Evolutionary conservation across 2,797 vertebrate genomes (phyloP).

Genomic region (Octomys mimax): DNA sequence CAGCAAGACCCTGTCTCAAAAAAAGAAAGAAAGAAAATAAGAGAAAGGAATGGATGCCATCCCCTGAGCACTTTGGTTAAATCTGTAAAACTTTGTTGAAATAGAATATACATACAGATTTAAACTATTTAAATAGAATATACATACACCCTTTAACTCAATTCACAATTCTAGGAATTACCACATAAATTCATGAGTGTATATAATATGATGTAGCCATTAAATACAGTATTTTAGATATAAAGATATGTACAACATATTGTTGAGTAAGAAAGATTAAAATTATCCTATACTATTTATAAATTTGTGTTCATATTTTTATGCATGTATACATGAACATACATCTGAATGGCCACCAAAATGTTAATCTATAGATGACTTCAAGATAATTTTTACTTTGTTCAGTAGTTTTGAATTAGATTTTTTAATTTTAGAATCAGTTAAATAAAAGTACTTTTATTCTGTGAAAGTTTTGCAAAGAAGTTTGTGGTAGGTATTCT

Average conservation of each 20-base stretch:
- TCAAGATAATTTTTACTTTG: slow-evolving; percentile 13
- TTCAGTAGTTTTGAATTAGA: background rate
- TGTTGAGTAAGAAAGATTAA: slow-evolving; percentile 3
- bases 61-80: background rate
- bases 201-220: background rate
- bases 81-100: background rate
- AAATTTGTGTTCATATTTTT: slow-evolving; percentile 40
- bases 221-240: slow-evolving; percentile 43
- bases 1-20: background rate
- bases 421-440: background rate
- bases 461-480: slow-evolving; percentile 25
- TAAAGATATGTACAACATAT: background rate
- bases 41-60: background rate
- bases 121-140: no score
- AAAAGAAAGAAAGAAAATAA: background rate
- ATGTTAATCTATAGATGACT: slow-evolving; percentile 2
- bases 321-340: background rate
- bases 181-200: background rate
- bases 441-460: slow-evolving; percentile 27
- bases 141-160: background rate
- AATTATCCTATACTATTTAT: slow-evolving; percentile 6
- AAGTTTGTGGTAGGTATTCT: background rate
- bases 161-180: slow-evolving; percentile 40
- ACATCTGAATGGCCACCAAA: background rate
- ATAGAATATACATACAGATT: background rate